A percentile compares a stretch with the other conserved stretches of the same genome.
These are phyloP conservation scores for Cydia fagiglandana DNA, from an alignment of 1,140 invertebrate species.

Conservation along the genomic window DNA sequence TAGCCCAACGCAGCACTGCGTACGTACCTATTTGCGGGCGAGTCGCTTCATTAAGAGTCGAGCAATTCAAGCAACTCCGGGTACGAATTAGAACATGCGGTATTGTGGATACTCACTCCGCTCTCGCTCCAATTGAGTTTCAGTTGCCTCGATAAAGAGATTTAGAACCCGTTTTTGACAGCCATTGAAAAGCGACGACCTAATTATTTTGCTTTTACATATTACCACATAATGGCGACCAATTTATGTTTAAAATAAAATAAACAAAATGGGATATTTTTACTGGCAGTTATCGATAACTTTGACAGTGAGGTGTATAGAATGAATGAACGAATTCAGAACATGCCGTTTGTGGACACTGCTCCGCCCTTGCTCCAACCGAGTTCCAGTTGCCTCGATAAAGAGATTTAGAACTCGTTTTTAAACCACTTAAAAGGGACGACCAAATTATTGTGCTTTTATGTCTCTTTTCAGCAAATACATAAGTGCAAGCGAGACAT, in stretches of 20 bases:
- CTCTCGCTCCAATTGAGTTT: conserved; percentile 1
- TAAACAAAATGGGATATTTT: too few species aligned
- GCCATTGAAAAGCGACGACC: too few species aligned
- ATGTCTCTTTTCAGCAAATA: not conserved
- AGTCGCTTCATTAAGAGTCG: conserved; percentile 27
- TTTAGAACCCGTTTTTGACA: not conserved
- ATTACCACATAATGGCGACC: too few species aligned
- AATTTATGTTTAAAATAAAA: too few species aligned
- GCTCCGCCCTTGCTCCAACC: not conserved
- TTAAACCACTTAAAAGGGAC: not conserved
- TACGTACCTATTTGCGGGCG: conserved; percentile 21
- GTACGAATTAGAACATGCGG: conserved; percentile 9
- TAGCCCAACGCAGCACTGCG: not conserved
- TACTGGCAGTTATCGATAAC: too few species aligned
- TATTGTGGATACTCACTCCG: conserved; percentile 12
- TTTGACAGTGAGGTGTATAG: too few species aligned
- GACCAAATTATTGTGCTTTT: too few species aligned
- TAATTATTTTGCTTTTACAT: too few species aligned
- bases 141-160: not conserved
- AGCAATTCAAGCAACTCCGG: conserved; percentile 19
- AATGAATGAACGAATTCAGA: not conserved
- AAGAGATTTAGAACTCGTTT: not conserved
- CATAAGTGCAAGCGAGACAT: too few species aligned
- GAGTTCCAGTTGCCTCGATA: not conserved
- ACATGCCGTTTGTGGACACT: not conserved